Evolutionary conservation across 2,888 invertebrate genomes (phyloP).

Genomic region (Melipona beecheii): DNA sequence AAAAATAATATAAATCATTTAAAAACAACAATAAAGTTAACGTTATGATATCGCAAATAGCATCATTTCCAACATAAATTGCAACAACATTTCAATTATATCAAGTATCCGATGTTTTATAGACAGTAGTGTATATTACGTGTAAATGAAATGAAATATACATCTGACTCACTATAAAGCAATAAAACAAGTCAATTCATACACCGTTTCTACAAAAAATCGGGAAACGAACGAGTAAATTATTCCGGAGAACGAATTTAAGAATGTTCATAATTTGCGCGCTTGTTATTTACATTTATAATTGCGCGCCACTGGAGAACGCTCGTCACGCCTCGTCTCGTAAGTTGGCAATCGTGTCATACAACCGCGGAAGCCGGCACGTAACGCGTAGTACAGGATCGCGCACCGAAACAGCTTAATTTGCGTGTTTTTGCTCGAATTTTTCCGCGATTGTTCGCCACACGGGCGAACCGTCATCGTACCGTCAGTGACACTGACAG

Average conservation of each 20-base stretch:
- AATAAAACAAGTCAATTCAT: background rate
- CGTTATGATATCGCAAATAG: no score
- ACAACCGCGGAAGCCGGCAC: background rate
- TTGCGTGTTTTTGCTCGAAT: background rate
- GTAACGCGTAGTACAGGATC: no score
- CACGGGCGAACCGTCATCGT: no score
- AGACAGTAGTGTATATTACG: background rate
- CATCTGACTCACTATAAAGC: no score
- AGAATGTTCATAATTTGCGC: background rate
- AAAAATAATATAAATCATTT: no score
- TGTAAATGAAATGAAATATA: background rate
- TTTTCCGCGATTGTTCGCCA: no score
- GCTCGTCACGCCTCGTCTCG: background rate
- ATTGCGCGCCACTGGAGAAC: background rate
- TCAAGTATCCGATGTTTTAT: no score
- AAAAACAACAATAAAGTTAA: no score
- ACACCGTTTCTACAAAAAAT: no score
- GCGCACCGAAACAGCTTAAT: background rate
- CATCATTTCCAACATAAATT: no score
- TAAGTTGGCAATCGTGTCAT: background rate
- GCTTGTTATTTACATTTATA: background rate
- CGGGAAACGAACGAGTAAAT: background rate
- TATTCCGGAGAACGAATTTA: background rate
- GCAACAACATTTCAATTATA: no score
- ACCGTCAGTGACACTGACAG: background rate